Conservation (phyloP, 2,888 invertebrate genomes). For the Nyleta sp. region DNA sequence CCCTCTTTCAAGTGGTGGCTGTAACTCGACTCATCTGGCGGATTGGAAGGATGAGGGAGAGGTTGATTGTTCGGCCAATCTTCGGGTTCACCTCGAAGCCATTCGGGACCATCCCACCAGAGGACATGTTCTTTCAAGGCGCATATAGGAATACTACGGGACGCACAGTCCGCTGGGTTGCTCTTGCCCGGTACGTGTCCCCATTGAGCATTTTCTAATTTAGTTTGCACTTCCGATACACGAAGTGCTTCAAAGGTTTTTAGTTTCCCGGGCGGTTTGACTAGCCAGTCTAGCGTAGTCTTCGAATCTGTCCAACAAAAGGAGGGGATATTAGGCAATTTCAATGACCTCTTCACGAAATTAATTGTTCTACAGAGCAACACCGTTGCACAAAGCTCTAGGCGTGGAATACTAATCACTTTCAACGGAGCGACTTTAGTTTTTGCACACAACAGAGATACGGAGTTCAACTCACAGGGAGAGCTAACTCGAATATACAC, state of each 20-base stretch:
- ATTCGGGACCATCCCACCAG: constrained; percentile 19
- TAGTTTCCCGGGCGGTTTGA: background rate
- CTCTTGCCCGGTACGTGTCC: background rate
- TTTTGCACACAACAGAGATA: background rate
- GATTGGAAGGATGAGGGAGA: too few species aligned
- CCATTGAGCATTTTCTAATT: background rate
- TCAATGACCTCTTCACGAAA: background rate
- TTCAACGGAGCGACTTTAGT: constrained; percentile 17
- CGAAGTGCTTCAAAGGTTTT: constrained; percentile 14
- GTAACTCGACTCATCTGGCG: too few species aligned
- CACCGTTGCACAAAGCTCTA: background rate
- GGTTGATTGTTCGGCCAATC: too few species aligned
- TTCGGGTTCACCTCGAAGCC: background rate
- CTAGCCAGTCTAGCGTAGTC: constrained; percentile 3
- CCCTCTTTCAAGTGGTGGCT: too few species aligned
- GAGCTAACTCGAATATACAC: too few species aligned
- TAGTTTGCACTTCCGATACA: background rate
- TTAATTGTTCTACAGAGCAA: background rate
- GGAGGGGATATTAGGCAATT: background rate
- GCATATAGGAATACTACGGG: background rate
- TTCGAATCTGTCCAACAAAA: constrained; percentile 19
- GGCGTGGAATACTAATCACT: background rate
- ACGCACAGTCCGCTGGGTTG: constrained; percentile 21
- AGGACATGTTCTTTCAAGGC: background rate
- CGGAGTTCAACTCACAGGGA: too few species aligned